Conservation (phyloP, 2,797 vertebrate genomes). For the Bradypus variegatus region DNA sequence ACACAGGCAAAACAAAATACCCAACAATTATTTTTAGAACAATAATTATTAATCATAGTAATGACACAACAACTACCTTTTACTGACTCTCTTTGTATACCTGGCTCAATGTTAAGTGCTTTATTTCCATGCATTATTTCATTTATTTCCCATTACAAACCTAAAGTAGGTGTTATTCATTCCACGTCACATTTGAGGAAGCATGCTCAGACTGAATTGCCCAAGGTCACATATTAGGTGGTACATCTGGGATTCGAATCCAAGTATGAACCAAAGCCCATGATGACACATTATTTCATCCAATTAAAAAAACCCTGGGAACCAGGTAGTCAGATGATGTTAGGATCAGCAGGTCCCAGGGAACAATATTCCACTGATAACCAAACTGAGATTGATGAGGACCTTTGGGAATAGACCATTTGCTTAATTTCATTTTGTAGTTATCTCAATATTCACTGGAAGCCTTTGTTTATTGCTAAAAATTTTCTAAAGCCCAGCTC, state of each 20-base stretch:
- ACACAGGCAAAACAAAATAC: background rate
- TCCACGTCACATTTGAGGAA: background rate
- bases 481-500: constrained; percentile 5
- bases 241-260: background rate
- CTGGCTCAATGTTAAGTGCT: background rate
- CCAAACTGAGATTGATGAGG: background rate
- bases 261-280: background rate
- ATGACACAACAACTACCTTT: background rate
- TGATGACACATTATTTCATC: background rate
- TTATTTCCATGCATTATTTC: background rate
- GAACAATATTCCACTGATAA: background rate
- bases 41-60: background rate
- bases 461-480: background rate
- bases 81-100: background rate
- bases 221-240: background rate
- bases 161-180: background rate
- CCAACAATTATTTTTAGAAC: background rate
- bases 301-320: background rate
- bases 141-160: background rate
- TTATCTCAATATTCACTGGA: background rate
- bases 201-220: background rate
- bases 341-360: background rate
- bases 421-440: constrained; percentile 28
- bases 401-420: background rate
- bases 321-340: background rate